Base-by-base conservation (phyloP, 1,140 invertebrate genomes). In the Drosophila micromelanica region DNA sequence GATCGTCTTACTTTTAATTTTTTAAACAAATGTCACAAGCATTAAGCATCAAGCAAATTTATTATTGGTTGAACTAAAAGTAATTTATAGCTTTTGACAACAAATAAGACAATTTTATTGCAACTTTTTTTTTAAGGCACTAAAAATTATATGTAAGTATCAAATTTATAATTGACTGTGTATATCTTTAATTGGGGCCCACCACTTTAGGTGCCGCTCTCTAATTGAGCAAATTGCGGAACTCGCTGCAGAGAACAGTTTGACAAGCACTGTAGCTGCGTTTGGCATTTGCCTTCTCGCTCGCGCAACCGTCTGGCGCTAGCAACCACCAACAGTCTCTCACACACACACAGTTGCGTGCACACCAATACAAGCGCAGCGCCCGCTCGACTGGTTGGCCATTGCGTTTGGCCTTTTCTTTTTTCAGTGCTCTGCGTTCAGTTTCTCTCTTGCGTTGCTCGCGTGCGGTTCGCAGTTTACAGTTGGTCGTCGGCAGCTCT, bases 361-460 rank as follows among this genome's bases (percentile, higher is more conserved):
- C 63, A 38, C 35, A 54, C 55, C 30, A 13, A 69, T 37, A 74
- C 49, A 37, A 9, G 7, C 32, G 12, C 8, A 64, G 40, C 54
- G 27, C 45, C 52, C 63, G 52, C 57, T 54, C 17, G 35, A 13
- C 23, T 57, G 76, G 74, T 78, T 78, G 76, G 76, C 73, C 73
- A 78, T 78, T 70, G 65, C 60, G 65, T 68, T 73, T 72, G 60
- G 46, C 35, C 59, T 69, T 63, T 54, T 49, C 55, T 80, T 57
- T 62, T 67, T 49, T 56, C 74, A 64, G 23, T 45, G 49, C 13
- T 62, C 27, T 54, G 74, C 43, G 46, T 48, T 78, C 46, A 70
- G 80, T 76, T 46, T 70, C 65, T 77, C 74, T 73, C 64, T 82
- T 69, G 80, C 76, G 67, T 76, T 89, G 76, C 73, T 75, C 72